These are phyloP conservation scores for Arothron firmamentum DNA, from an alignment of 2,113 vertebrate genomes.

Conservation along the genomic window DNA sequence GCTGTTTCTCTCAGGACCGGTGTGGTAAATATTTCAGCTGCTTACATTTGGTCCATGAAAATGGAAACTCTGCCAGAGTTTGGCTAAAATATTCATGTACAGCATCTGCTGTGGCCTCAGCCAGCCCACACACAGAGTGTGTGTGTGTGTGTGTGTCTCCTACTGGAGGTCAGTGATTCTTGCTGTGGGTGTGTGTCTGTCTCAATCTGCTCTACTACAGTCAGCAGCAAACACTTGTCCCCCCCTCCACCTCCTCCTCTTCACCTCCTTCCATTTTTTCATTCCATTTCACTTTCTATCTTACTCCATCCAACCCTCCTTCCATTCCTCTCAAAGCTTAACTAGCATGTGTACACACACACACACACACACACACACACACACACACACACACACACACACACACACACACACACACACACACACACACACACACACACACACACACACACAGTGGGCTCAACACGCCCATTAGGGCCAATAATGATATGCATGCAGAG, in stretches of 20 bases:
- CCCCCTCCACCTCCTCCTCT: neutral
- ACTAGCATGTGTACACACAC: conserved; percentile 3
- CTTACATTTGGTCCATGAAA: conserved; percentile 80
- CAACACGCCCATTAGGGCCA: conserved; percentile 51
- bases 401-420: conserved; percentile 10
- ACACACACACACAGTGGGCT: conserved; percentile 19
- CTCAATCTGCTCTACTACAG: conserved; percentile 43
- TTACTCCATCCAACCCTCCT: conserved; percentile 20
- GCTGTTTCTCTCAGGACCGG: conserved; percentile 59
- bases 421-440: neutral
- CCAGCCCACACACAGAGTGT: conserved; percentile 54
- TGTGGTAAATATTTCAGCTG: conserved; percentile 80
- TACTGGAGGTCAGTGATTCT: conserved; percentile 56
- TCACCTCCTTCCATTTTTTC: neutral
- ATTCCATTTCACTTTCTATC: conserved; percentile 33
- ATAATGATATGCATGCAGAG: conserved; percentile 69
- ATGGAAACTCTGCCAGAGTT: conserved; percentile 72
- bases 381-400: conserved; percentile 1
- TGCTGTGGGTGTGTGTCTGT: conserved; percentile 58
- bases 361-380: conserved; percentile 9
- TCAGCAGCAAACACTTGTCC: conserved; percentile 28
- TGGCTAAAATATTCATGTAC: conserved; percentile 78
- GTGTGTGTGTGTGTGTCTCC: conserved; percentile 24
- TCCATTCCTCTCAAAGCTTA: conserved; percentile 20
- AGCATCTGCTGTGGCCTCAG: conserved; percentile 73